A percentile compares a stretch with the other conserved stretches of the same genome.
Conservation (phyloP, 2,888 invertebrate species). For the Drosophila eohydei region DNA sequence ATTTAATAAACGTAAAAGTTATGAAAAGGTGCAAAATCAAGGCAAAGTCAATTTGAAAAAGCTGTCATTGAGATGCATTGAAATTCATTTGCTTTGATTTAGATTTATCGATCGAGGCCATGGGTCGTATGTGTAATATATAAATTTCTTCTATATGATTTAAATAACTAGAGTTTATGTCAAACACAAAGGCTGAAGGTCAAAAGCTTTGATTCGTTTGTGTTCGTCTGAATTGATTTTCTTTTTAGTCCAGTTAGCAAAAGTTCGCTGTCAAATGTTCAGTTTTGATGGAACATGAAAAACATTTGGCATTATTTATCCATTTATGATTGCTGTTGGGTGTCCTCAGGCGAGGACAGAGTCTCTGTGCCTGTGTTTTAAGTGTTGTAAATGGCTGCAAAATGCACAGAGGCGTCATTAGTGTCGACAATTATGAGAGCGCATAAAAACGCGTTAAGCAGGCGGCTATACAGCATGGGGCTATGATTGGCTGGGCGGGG, state of each 20-base stretch:
- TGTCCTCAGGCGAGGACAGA: slow-evolving; percentile 7
- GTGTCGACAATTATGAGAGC: slow-evolving; percentile 61
- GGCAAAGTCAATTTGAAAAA: background rate
- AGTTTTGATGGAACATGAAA: slow-evolving; percentile 3
- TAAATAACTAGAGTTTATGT: background rate
- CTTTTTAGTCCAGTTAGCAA: background rate
- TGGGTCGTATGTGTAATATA: slow-evolving; percentile 12
- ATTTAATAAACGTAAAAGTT: slow-evolving; percentile 29
- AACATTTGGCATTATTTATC: slow-evolving; percentile 34
- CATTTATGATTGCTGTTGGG: slow-evolving; percentile 31
- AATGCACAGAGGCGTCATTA: slow-evolving; percentile 55
- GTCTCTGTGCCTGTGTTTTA: slow-evolving; percentile 6
- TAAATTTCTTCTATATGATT: background rate
- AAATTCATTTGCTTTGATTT: background rate
- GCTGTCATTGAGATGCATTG: slow-evolving; percentile 13
- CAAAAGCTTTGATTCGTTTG: background rate
- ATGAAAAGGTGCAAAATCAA: slow-evolving; percentile 40
- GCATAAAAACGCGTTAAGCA: slow-evolving; percentile 61
- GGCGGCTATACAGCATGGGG: slow-evolving; percentile 1
- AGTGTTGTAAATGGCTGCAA: slow-evolving; percentile 36
- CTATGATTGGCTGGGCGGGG: slow-evolving; percentile 23
- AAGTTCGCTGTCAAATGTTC: too few relatives aligned
- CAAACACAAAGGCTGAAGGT: background rate
- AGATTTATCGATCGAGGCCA: background rate
- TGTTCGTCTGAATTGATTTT: background rate